Evolutionary conservation across 64 coral and sea anemone genomes (phyloP), one percentile per base, ranked within the genome.

Genomic region (Pachyseris speciosa): DNA sequence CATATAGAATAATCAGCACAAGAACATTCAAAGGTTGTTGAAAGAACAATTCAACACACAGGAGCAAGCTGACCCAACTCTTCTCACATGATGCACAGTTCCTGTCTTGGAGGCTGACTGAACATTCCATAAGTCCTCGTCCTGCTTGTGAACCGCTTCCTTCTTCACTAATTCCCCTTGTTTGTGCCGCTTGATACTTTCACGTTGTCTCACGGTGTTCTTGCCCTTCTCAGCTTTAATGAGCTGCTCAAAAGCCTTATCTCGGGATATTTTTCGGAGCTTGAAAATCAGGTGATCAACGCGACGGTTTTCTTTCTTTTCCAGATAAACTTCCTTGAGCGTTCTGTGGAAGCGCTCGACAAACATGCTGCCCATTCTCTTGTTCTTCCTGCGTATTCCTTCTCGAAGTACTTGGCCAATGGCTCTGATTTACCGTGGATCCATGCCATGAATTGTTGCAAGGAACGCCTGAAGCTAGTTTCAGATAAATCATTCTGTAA

Each of bases 181-280:
- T 43, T 59, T 88, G 86, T 88, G 71, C 33, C 86, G 27, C 57
- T 88, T 88, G 36, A 30, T 88, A 61, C 38, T 88, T 27, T 88
- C 33, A 12, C 85, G 34, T 57, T 88, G 69, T 22, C 86, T 28
- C 19, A 64, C 28, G 51, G 53, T 76, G 26, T 34, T 36, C 38
- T 88, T 88, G 30, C 86, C 71, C 86, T 88, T 88, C 71, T 88
- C 69, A 40, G 86, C 69, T 76, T 77, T 88, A 15, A 88, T 76
- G 27, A 61, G 50, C 69, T 88, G 86, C n/a, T 87, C 85, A 32
- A 40, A 88, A 13, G 44, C 39, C 31, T 74, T 70, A 55, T 83
- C 79, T 36, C 79, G 7, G 2, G 83, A 85, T 67, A 85, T 67
- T 68, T 85, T 85, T n/a, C n/a, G 83, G 0, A 68, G 37, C 34